Evolutionary conservation across 2,797 vertebrate species (phyloP).

Genomic region (Xenops minutus): DNA sequence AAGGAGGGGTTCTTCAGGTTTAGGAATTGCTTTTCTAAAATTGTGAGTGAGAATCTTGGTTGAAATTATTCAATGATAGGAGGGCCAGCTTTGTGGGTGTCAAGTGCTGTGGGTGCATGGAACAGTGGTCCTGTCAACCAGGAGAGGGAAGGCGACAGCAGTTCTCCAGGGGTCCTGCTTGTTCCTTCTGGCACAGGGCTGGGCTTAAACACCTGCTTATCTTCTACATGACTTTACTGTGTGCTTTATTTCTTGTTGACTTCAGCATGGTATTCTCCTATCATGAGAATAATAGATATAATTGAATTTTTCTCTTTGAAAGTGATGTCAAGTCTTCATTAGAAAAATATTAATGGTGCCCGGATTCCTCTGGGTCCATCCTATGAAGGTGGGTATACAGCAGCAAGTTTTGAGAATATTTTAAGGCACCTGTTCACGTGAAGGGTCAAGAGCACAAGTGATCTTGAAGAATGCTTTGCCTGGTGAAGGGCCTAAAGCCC

Average conservation of each 20-base stretch:
- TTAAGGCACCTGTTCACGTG: neutral
- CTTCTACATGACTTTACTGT: neutral
- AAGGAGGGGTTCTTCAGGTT: neutral
- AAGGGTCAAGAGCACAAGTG: neutral
- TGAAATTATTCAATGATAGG: neutral
- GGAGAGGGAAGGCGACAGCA: neutral
- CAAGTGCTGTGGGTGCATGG: rapidly evolving
- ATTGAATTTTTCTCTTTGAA: neutral
- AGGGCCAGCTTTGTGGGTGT: neutral
- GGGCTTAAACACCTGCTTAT: neutral
- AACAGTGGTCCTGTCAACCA: neutral
- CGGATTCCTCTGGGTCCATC: neutral
- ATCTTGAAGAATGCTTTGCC: neutral
- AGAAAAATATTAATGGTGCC: neutral
- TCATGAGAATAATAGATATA: rapidly evolving
- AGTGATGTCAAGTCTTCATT: neutral
- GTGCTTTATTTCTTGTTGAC: neutral
- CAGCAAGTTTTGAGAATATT: neutral
- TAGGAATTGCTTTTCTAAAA: neutral
- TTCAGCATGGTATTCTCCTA: neutral
- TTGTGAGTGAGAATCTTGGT: neutral
- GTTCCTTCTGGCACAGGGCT: neutral
- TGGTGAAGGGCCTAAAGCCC: neutral
- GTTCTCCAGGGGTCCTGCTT: neutral
- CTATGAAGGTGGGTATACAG: neutral